These are phyloP conservation scores for Mus pahari DNA, from an alignment of 2,113 vertebrate genomes.

Conservation along the genomic window DNA sequence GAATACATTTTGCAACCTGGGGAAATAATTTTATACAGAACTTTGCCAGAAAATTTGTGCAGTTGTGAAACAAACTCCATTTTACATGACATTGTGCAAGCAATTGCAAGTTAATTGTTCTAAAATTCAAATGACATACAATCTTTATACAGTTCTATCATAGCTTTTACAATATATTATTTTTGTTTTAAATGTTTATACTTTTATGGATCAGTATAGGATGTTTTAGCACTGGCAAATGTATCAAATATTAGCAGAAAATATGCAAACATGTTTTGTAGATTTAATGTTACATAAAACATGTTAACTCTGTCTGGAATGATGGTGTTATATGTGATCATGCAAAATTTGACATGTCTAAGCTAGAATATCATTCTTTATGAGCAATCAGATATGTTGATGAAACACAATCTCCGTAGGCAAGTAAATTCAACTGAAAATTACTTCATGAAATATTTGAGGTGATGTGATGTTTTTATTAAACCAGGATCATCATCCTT, in stretches of 20 bases:
- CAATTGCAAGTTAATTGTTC: neutral
- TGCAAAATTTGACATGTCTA: conserved; percentile 51
- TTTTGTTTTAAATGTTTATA: neutral
- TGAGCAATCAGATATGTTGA: conserved; percentile 24
- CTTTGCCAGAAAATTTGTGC: neutral
- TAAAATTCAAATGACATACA: neutral
- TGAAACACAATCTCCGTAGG: neutral
- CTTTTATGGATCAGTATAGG: neutral
- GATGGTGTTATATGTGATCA: conserved; percentile 16
- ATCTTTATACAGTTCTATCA: neutral
- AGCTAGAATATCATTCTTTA: conserved; percentile 8
- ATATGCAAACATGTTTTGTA: neutral
- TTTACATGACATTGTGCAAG: neutral
- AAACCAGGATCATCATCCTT: neutral
- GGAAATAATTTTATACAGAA: conserved; percentile 23
- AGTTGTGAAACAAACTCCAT: conserved; percentile 11
- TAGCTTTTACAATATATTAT: neutral
- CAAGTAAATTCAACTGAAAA: conserved; percentile 55
- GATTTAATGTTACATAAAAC: conserved; percentile 33
- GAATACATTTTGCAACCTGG: neutral
- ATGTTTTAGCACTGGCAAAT: neutral
- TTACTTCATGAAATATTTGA: conserved; percentile 12
- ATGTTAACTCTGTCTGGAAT: neutral
- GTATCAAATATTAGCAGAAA: neutral
- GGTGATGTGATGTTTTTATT: neutral